Evolutionary conservation across 2,888 invertebrate genomes (phyloP).

Genomic region (Plebejus argus): DNA sequence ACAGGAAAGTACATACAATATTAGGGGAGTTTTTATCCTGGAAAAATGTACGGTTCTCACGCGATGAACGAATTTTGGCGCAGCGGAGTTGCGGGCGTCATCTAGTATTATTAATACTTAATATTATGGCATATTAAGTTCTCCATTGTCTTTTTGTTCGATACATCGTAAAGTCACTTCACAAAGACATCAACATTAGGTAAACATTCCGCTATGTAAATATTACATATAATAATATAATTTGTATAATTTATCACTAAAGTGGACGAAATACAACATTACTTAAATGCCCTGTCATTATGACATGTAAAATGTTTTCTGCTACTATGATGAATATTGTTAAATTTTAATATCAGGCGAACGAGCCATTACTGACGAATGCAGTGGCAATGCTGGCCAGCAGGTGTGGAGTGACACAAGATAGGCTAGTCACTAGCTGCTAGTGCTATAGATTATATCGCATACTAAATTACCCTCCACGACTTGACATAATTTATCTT

Average conservation of each 20-base stretch:
- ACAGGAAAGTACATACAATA: no score
- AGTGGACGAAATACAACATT: background rate
- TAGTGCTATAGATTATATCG: constrained; percentile 30
- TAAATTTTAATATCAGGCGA: constrained; percentile 26
- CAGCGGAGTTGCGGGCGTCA: no score
- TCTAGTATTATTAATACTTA: background rate
- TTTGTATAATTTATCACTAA: background rate
- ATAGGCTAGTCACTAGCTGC: constrained; percentile 4
- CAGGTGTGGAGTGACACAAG: constrained; percentile 27
- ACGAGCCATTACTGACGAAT: constrained; percentile 23
- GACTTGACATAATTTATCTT: constrained; percentile 25
- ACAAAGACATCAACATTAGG: no score
- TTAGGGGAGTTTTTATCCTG: no score
- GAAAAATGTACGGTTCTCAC: no score
- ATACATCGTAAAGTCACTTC: no score
- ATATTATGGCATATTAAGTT: background rate
- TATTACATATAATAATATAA: background rate
- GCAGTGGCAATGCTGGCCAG: constrained; percentile 17
- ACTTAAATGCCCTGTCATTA: background rate
- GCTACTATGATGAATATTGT: constrained; percentile 15
- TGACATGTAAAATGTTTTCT: constrained; percentile 1
- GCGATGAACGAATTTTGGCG: no score
- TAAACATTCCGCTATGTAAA: background rate
- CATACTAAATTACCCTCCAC: constrained; percentile 20
- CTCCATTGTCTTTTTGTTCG: no score